Evolutionary conservation across 2,888 invertebrate species (phyloP), one percentile per base, ranked within the genome.

Genomic region (Eucera pruinosa): DNA sequence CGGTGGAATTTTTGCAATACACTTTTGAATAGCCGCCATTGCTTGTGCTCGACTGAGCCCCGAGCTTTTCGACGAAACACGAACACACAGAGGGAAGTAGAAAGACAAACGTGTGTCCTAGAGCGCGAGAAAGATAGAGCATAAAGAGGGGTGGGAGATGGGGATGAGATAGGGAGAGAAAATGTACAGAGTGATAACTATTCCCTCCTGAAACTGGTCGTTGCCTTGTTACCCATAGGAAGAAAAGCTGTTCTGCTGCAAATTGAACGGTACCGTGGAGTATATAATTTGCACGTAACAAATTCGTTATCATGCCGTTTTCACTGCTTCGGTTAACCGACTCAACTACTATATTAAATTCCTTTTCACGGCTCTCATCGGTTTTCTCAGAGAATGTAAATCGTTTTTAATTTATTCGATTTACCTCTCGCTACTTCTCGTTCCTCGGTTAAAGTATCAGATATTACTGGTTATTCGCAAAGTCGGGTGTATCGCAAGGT

Each of bases 1-100:
- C 72, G 76, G 69, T 50, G 66, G 68, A 83, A 84, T 82, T 84
- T 82, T 82, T 76, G 82, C 83, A 82, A 83, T 83, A 83, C 83
- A 76, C 82, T 83, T 77, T 82, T 84, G 82, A 83, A 83, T 83
- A 69, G 76, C 80, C 73, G 62, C 50, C 72, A 57, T 79, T 82
- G 84, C 75, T 82, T 78, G 84, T 65, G 82, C 82, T 55, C 75
- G 75, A 50, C 70, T 57, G 76, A 60, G 50, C 61, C 30, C 55
- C 61, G 76, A 33, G 84, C 76, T 79, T 83, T 83, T 82, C 79
- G 82, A 66, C 83, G 62, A 25, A 18, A 81, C 55, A 41, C 36
- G 18, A 25, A 57, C 27, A n/a, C 18, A 30, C 62, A 43, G 43
- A n/a, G 25, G 23, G 20, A 2, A 15, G 18, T n/a, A 18, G 50